Evolutionary conservation across 1,140 invertebrate genomes (phyloP), one percentile per base, ranked within the genome.

Genomic region (Meloidogyne exigua): DNA sequence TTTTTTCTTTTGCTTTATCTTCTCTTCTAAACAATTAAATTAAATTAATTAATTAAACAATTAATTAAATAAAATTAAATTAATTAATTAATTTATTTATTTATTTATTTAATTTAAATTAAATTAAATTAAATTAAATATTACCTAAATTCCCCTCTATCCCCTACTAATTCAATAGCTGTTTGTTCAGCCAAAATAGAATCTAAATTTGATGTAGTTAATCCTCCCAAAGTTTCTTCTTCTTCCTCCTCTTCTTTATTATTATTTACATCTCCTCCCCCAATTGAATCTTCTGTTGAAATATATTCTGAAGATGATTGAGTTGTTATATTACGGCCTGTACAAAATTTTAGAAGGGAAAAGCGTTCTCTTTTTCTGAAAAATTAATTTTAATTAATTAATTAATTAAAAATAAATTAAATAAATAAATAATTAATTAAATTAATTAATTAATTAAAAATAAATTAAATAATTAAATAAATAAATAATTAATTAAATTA

Each of bases 131-230:
- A 39, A 39, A 18, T 64, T 32, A 2, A 23, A 9, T 21, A 15
- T 63, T 71, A 28, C 28, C 15, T 25, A 42, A 62, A 44, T 28
- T 62, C 69, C 11, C 18, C 69, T 32, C 57, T 57, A 65, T 39
- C 26, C 2, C 21, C 15, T 5, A 25, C 72, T 18, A 73, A 73
- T 73, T 73, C 72, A 64, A 73, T 64, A 36, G 72, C 57, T 36
- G 72, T 73, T 36, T 36, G 36, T 36, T 65, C 49, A 18, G 72
- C 72, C 25, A 73, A 3, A n/a, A 73, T 73, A 10, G 72, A 73
- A 65, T 73, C 72, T 65, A 73, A 64, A 73, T 73, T 73, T 23
- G 72, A 73, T 21, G 49, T 73, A 23, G 72, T 73, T 36, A 73
- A 23, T 28, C 72, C 72, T 32, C 42, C 32, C 1, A 26, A 73